Percentiles rank a stretch among this genome's conserved stretches.
These are phyloP conservation scores for Thamnophis elegans DNA, from an alignment of 2,797 vertebrate genomes.

Conservation along the genomic window DNA sequence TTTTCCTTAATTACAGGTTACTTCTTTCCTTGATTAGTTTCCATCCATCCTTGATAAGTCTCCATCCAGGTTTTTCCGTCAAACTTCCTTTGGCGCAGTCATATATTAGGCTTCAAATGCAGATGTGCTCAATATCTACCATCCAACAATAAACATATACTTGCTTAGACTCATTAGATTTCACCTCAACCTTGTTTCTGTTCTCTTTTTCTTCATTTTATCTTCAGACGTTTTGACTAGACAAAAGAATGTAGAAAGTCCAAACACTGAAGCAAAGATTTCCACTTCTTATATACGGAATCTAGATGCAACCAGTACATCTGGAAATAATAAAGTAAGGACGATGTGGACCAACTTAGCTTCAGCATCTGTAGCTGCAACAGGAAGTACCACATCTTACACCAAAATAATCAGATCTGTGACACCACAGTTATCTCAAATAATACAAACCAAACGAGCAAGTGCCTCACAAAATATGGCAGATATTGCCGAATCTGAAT, in stretches of 20 bases:
- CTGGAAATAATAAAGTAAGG: background rate
- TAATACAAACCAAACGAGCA: background rate
- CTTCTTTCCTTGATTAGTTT: background rate
- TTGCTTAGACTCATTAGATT: background rate
- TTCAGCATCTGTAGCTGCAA: rapidly evolving
- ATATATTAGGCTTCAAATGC: background rate
- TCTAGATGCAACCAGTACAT: background rate
- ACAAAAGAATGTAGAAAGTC: constrained; percentile 18
- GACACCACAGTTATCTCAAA: constrained; percentile 6
- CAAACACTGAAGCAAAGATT: constrained; percentile 10
- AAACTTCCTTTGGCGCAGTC: background rate
- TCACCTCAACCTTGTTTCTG: background rate
- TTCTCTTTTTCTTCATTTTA: constrained; percentile 22
- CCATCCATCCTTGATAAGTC: background rate
- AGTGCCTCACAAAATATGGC: background rate
- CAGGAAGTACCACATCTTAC: background rate
- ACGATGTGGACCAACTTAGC: rapidly evolving
- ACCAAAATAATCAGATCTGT: constrained; percentile 11
- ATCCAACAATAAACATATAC: background rate
- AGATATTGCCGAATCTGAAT: background rate
- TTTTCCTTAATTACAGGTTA: background rate
- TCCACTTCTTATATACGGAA: background rate
- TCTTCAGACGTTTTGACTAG: constrained; percentile 55
- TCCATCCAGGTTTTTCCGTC: background rate
- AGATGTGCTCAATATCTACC: too few species aligned